phyloP scores from a whole-genome alignment of 2,888 invertebrate species.

The Mesoligia furuncula region DNA sequence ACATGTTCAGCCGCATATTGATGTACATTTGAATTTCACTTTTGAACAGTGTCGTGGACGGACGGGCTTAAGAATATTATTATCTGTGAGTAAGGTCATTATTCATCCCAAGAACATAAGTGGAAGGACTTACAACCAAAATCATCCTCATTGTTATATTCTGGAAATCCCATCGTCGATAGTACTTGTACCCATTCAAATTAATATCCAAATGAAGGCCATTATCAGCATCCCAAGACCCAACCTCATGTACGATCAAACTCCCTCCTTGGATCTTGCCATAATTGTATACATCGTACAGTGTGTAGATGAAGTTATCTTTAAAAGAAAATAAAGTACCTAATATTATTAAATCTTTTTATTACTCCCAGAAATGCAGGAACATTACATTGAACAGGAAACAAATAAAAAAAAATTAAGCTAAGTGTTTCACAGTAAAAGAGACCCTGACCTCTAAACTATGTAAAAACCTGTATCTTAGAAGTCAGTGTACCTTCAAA shows the following conservation, averaged over 20 bases:
- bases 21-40: no score
- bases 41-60: no score
- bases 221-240: conserved; percentile 66
- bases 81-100: background rate
- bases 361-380: no score
- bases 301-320: conserved; percentile 52
- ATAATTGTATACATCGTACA: conserved; percentile 78
- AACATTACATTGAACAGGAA: no score
- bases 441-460: no score
- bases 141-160: conserved; percentile 73
- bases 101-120: conserved; percentile 4
- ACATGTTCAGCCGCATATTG: no score
- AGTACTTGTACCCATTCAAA: conserved; percentile 76
- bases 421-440: no score
- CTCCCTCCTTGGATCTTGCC: conserved; percentile 79
- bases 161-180: conserved; percentile 78
- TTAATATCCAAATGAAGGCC: conserved; percentile 62
- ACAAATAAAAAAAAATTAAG: no score
- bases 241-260: conserved; percentile 67
- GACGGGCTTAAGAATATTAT: no score
- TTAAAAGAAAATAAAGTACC: background rate
- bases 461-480: no score
- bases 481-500: no score
- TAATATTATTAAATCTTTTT: no score
- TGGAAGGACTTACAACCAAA: conserved; percentile 74